Evolutionary conservation across 2,888 invertebrate species (phyloP).

Genomic region (Trichopria drosophilae): DNA sequence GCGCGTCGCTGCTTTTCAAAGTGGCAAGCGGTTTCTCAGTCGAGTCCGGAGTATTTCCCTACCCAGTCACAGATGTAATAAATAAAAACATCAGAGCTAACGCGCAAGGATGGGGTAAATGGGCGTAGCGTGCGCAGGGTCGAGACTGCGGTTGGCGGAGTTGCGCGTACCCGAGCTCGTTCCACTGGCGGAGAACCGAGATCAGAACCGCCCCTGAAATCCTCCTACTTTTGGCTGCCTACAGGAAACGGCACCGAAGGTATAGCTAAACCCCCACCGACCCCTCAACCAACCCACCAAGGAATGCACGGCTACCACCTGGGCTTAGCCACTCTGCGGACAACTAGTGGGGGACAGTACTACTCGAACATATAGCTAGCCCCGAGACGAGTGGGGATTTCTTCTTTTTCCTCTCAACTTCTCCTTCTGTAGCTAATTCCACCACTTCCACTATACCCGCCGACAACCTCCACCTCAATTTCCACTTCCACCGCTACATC

Average conservation of each 20-base stretch:
- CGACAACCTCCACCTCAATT: constrained; percentile 30
- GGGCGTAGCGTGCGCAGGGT: constrained; percentile 50
- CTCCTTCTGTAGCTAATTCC: constrained; percentile 43
- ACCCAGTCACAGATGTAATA: constrained; percentile 60
- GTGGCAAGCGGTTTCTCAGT: constrained; percentile 57
- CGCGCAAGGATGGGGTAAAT: constrained; percentile 49
- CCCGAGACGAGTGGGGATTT: constrained; percentile 50
- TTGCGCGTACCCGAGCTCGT: too few species aligned
- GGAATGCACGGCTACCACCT: constrained; percentile 33
- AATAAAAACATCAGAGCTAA: constrained; percentile 60
- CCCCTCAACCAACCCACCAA: constrained; percentile 35
- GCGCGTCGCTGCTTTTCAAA: constrained; percentile 56
- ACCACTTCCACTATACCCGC: constrained; percentile 40
- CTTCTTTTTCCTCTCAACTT: constrained; percentile 50
- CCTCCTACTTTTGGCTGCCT: too few species aligned
- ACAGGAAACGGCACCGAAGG: too few species aligned
- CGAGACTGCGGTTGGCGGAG: constrained; percentile 47
- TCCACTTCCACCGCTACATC: constrained; percentile 23
- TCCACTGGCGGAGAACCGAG: too few species aligned
- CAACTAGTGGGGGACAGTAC: constrained; percentile 45
- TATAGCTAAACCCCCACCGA: constrained; percentile 35
- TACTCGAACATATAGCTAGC: constrained; percentile 43
- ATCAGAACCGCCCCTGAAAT: too few species aligned
- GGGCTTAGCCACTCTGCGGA: too few species aligned
- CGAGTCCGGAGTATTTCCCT: constrained; percentile 58